phyloP scores from a whole-genome alignment of 1,140 invertebrate genomes.

The Anastrepha ludens region DNA sequence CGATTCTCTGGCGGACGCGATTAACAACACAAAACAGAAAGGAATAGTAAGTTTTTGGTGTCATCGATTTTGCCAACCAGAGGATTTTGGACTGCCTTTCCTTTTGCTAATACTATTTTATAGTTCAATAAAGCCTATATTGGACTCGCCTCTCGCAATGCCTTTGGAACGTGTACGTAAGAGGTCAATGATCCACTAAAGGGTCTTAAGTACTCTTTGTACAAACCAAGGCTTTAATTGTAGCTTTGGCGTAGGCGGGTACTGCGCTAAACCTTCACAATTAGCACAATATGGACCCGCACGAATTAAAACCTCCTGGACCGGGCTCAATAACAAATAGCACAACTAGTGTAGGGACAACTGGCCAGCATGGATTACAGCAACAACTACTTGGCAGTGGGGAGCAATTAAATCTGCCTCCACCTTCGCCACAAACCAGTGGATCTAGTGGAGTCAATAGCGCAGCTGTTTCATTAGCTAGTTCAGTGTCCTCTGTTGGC shows the following conservation, averaged over 20 bases:
- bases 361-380: background rate
- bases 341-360: conserved; percentile 16
- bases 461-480: conserved; percentile 47
- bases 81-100: background rate
- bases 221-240: background rate
- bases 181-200: conserved; percentile 4
- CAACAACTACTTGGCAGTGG: conserved; percentile 48
- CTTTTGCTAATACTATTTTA: background rate
- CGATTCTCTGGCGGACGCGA: background rate
- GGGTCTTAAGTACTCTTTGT: conserved; percentile 19
- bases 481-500: conserved; percentile 56
- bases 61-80: conserved; percentile 47
- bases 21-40: background rate
- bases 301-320: conserved; percentile 50
- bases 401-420: conserved; percentile 61
- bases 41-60: conserved; percentile 22
- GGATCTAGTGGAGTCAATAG: conserved; percentile 41
- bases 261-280: conserved; percentile 30
- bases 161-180: conserved; percentile 27
- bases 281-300: conserved; percentile 48
- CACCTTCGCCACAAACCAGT: conserved; percentile 60
- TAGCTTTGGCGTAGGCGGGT: conserved; percentile 44
- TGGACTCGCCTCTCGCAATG: conserved; percentile 4
- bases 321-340: conserved; percentile 33
- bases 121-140: background rate